These are phyloP conservation scores for Felis chaus DNA, from an alignment of 2,113 vertebrate species.

Conservation along the genomic window DNA sequence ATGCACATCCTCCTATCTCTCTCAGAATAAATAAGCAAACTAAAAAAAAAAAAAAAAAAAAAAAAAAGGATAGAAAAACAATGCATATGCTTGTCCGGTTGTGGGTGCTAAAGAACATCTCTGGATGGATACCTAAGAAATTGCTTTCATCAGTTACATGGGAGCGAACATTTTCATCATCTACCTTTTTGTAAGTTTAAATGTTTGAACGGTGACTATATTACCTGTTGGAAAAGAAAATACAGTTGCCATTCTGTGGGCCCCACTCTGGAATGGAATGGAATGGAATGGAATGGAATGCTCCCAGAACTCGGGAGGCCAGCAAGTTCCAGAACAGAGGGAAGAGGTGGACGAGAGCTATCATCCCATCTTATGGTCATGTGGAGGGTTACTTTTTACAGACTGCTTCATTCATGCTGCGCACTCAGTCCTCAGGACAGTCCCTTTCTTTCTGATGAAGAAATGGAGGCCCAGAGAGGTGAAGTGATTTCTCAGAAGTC, in stretches of 20 bases:
- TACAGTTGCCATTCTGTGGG: too few relatives aligned
- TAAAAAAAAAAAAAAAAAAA: too few relatives aligned
- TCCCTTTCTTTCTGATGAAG: neutral
- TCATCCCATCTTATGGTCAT: fast-evolving
- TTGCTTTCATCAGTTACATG: fast-evolving
- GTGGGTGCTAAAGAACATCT: fast-evolving
- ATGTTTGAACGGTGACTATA: neutral
- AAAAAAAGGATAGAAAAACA: too few relatives aligned
- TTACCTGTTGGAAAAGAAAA: neutral
- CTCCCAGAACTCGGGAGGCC: neutral
- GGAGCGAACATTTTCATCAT: neutral
- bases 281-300: neutral
- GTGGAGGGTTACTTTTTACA: neutral
- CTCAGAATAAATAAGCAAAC: too few relatives aligned
- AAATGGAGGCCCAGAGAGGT: neutral
- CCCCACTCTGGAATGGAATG: too few relatives aligned
- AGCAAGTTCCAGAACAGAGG: neutral
- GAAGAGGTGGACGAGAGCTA: neutral
- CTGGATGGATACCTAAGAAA: neutral
- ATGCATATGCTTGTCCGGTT: too few relatives aligned
- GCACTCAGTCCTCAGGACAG: neutral
- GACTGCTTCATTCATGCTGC: neutral
- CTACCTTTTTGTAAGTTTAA: neutral
- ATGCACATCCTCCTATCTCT: too few relatives aligned
- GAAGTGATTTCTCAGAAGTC: neutral